Evolutionary conservation across 2,797 vertebrate genomes (phyloP), one percentile per base, ranked within the genome.

Genomic region (Balearica regulorum): DNA sequence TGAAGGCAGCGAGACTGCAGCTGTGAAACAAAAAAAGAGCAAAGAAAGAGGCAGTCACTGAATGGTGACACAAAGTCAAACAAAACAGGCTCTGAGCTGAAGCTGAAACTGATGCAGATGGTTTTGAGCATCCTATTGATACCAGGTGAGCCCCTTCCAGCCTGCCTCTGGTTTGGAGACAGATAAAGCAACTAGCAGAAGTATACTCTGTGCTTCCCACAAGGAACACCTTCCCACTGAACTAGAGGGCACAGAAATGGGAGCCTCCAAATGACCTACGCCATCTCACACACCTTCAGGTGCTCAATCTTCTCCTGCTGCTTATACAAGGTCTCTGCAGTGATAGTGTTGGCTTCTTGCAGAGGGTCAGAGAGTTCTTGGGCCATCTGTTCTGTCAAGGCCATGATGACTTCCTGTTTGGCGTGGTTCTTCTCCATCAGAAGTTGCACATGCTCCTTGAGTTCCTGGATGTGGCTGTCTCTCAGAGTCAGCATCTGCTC

Each of bases 371-470:
- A 95, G 68, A 97, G 88, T 48, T 97, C 98, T 75, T 51, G 81
- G 2, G 98, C 97, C 96, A 99, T 91, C 94, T 99, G 98, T 84
- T 99, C 98, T 0, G 98, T 98, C 69, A 99, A 98, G 93, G 98
- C 98, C 49, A 99, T 90, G 96, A 99, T 98, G 92, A 99, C 98
- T 97, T 99, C 97, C 96, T 99, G 98, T 96, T 99, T 99, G 92
- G 99, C 98, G 0, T 98, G 94, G 97, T 99, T 99, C 96, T 99
- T 99, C 90, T 99, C 99, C 97, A 97, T 98, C 81, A 99, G 97
- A 85, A 98, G 92, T 89, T 98, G 98, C 64, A 99, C 92, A 0
- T 98, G 98, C 16, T 97, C 97, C 96, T 98, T 95, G 46, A 99
- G 98, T 86, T 99, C 98, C 4, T 94, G 83, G 29, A 99, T 91